Evolutionary conservation across 2,797 vertebrate species (phyloP).

Genomic region (Cryptoprocta ferox): DNA sequence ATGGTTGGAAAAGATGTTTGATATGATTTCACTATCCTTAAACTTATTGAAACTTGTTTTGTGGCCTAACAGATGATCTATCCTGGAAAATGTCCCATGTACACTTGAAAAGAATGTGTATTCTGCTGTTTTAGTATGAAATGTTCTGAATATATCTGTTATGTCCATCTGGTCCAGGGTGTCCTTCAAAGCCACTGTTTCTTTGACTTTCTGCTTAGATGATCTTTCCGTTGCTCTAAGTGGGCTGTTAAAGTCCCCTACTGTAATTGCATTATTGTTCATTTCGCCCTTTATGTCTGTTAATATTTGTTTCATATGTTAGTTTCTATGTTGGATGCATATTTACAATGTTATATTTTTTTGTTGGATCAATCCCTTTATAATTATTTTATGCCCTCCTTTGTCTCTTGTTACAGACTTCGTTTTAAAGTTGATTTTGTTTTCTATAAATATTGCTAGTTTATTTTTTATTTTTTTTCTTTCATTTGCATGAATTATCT

Average conservation of each 20-base stretch:
- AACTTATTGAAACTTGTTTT: not conserved
- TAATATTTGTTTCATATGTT: not conserved
- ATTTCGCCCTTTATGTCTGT: not conserved
- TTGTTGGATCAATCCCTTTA: not conserved
- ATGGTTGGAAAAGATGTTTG: not conserved
- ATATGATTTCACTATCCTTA: not conserved
- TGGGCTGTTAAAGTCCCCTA: not conserved
- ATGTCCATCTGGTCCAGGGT: not conserved
- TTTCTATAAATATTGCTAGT: not conserved
- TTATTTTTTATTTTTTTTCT: not conserved
- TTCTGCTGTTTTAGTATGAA: not conserved
- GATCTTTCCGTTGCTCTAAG: not conserved
- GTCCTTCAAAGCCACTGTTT: not conserved
- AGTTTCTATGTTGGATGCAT: not conserved
- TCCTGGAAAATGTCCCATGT: not conserved
- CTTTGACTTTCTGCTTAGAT: not conserved
- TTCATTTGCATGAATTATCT: not conserved
- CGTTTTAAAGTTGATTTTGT: not conserved
- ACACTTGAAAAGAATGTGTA: not conserved
- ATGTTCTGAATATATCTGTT: not conserved
- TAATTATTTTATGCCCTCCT: not conserved
- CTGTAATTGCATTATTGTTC: not conserved
- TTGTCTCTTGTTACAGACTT: not conserved
- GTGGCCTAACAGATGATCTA: not conserved
- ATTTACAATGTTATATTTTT: not conserved